Conservation (phyloP, 2,113 vertebrate genomes). For the Archocentrus centrarchus region DNA sequence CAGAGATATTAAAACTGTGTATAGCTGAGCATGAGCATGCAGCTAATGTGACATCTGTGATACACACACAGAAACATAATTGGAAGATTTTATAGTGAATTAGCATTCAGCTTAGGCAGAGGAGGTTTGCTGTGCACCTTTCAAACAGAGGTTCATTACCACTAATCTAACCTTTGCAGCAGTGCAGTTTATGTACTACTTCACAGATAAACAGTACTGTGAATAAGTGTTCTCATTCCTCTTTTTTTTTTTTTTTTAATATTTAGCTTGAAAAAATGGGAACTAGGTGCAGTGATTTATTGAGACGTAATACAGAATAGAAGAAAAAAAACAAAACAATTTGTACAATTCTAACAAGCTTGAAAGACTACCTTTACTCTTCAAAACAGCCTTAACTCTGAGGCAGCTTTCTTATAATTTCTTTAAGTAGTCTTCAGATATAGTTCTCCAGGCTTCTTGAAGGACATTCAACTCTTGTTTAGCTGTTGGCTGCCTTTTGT, state of each 20-base stretch:
- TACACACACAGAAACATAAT: neutral
- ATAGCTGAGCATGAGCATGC: conserved; percentile 7
- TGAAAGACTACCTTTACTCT: neutral
- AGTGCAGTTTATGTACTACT: neutral
- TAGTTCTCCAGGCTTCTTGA: neutral
- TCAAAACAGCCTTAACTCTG: neutral
- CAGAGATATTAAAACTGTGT: neutral
- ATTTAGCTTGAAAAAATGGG: neutral
- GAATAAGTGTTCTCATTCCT: neutral
- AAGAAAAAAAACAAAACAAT: too few species aligned
- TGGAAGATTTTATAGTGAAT: neutral
- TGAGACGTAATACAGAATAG: neutral
- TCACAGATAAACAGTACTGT: neutral
- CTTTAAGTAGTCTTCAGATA: neutral
- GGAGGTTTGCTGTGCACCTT: neutral
- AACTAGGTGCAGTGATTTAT: neutral
- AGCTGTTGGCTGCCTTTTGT: neutral
- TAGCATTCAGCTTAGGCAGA: conserved; percentile 11
- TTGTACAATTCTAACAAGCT: neutral
- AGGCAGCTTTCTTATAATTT: neutral
- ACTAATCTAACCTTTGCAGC: neutral
- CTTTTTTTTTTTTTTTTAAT: conserved; percentile 2
- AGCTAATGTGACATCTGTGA: conserved; percentile 14
- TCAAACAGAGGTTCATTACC: conserved; percentile 1
- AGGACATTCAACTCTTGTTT: neutral